A percentile compares a stretch with the other conserved stretches of the same genome.
phyloP scores from a whole-genome alignment of 2,888 invertebrate species.

The Tachina lurida region DNA sequence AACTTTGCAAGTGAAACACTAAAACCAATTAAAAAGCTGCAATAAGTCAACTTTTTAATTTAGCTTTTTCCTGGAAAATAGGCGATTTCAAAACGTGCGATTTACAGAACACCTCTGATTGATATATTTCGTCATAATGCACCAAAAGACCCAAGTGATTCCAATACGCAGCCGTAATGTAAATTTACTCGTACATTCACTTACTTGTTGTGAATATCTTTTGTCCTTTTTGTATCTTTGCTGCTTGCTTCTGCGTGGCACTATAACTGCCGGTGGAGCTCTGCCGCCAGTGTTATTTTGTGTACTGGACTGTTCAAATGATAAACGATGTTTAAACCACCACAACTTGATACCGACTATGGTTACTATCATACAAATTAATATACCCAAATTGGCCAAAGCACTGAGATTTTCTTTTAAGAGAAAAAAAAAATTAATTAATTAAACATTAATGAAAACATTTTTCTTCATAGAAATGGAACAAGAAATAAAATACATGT shows the following conservation, averaged over 20 bases:
- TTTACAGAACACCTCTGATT: no score
- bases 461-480: neutral
- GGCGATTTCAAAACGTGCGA: no score
- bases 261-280: conserved; percentile 60
- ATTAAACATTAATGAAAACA: conserved; percentile 3
- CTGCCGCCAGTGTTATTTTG: conserved; percentile 71
- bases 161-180: neutral
- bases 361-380: conserved; percentile 77
- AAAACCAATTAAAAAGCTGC: no score
- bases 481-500: neutral
- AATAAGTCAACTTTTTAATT: no score
- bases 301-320: conserved; percentile 75
- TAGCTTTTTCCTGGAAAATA: no score
- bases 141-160: no score
- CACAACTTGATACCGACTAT: conserved; percentile 83
- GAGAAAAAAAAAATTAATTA: neutral
- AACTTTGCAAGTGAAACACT: no score
- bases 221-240: conserved; percentile 69
- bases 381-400: conserved; percentile 65
- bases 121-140: no score
- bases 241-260: conserved; percentile 60
- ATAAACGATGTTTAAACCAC: conserved; percentile 83
- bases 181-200: neutral
- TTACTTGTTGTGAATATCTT: conserved; percentile 73
- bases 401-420: conserved; percentile 52